Percentiles rank a stretch among this genome's conserved stretches.
Evolutionary conservation across 2,113 vertebrate genomes (phyloP).

Genomic region (Amazona vittata): DNA sequence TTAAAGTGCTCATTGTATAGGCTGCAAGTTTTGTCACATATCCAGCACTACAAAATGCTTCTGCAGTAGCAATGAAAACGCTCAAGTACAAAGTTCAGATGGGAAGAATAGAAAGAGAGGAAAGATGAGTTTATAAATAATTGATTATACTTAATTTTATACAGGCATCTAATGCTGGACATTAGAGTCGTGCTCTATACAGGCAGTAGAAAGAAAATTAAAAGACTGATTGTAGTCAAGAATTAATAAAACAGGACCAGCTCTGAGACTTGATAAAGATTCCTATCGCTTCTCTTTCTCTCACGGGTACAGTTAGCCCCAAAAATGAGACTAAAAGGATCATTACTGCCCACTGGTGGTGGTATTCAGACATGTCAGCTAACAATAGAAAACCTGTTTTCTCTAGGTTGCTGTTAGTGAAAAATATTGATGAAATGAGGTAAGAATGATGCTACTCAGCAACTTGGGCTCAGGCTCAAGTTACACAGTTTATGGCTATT

Average conservation of each 20-base stretch:
- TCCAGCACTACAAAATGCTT: not conserved
- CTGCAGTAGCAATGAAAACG: not conserved
- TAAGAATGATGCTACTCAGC: not conserved
- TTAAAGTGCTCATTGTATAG: not conserved
- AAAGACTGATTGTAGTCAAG: not conserved
- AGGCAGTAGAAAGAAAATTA: not conserved
- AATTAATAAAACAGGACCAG: not conserved
- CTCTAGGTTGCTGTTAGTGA: not conserved
- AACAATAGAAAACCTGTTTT: not conserved
- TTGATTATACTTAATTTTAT: not conserved
- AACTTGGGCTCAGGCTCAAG: not conserved
- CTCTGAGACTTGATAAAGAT: not conserved
- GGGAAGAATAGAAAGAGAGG: not conserved
- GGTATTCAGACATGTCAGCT: not conserved
- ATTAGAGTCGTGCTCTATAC: not conserved
- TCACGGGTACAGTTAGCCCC: not conserved
- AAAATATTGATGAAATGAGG: not conserved
- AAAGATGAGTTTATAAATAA: not conserved
- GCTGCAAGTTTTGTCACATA: not conserved
- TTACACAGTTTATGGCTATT: not conserved
- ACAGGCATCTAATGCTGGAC: not conserved
- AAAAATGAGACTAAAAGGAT: slow-evolving; percentile 7
- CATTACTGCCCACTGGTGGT: slow-evolving; percentile 45
- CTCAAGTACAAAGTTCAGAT: not conserved
- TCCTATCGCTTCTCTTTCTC: not conserved